Base-by-base conservation (phyloP, 2,888 invertebrate species). In the Pandemis corylana region DNA sequence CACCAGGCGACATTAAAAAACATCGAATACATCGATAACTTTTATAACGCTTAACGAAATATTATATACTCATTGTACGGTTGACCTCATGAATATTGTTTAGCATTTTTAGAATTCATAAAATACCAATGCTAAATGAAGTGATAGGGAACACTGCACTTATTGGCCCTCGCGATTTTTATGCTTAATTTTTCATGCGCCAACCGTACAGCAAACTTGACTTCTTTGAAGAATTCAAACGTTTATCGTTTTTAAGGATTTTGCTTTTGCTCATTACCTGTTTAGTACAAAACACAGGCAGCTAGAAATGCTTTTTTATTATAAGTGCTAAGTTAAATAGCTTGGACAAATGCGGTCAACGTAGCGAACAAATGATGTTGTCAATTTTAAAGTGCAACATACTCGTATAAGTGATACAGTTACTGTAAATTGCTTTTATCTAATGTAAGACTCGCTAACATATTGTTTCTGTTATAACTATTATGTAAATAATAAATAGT, bases 241-340 rank as follows among this genome's bases (percentile, higher is more conserved):
- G 44, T 59, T 56, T 68, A 44, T 44, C 53, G 70, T 51, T 49
- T 68, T 56, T 65, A 74, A 69, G 46, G 61, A 80, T 78, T 77
- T 83, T 80, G 85, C 84, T 88, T 59, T 89, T 90, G 90, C 91
- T 92, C 90, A 91, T 90, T 88, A 88, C 93, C 94, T 94, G 93
- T 90, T 89, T 90, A 94, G 94, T 94, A 94, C 94, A 94, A 94
- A 89, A 85, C 81, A 82, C 77, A 80, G 81, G 79, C 78, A 78
- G 78, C 76, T 75, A 74, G 72, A 75, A 62, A 75, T 71, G 68
- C 75, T 72, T 65, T 72, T 76, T 71, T 69, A 63, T 79, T 67
- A 72, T 75, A 73, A 69, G 59, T 72, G 68, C 72, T 61, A 71
- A 64, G 68, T 71, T 63, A 71, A 66, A 69, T 44, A 63, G 46